A percentile compares a stretch with the other conserved stretches of the same genome.
phyloP scores from a whole-genome alignment of 2,797 vertebrate species.

The Allobates femoralis region DNA sequence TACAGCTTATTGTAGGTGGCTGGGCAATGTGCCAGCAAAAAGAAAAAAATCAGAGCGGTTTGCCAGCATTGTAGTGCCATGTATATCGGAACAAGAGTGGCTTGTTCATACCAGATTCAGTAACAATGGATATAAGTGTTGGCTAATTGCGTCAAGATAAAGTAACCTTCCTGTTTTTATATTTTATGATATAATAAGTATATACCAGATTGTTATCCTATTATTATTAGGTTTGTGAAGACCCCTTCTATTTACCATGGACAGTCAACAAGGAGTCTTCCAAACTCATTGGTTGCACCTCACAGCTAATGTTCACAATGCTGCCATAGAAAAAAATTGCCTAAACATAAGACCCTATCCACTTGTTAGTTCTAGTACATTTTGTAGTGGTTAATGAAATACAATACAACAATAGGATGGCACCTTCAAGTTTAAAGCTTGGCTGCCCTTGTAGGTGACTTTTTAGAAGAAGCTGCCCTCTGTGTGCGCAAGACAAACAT shows the following conservation, averaged over 20 bases:
- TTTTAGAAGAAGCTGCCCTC: too few species aligned
- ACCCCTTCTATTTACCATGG: too few species aligned
- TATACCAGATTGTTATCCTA: too few species aligned
- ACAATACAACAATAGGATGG: too few species aligned
- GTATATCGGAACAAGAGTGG: background rate
- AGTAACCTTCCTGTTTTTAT: background rate
- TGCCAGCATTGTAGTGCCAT: background rate
- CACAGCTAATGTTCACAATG: background rate
- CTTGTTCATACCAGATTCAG: background rate
- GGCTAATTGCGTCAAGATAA: background rate
- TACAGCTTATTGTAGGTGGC: constrained; percentile 57
- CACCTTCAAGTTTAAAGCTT: too few species aligned
- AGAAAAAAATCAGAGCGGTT: background rate
- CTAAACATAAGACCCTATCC: too few species aligned
- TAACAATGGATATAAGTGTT: background rate
- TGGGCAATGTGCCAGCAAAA: constrained; percentile 16
- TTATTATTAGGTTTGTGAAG: too few species aligned
- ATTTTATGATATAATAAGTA: background rate
- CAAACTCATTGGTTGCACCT: background rate
- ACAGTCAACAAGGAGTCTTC: too few species aligned
- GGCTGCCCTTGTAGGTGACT: too few species aligned
- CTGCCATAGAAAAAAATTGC: background rate
- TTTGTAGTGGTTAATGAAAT: too few species aligned
- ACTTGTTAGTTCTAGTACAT: too few species aligned
- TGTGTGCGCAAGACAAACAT: too few species aligned